Evolutionary conservation across 2,888 invertebrate species (phyloP), one percentile per base, ranked within the genome.

Genomic region (Suillia variegata): DNA sequence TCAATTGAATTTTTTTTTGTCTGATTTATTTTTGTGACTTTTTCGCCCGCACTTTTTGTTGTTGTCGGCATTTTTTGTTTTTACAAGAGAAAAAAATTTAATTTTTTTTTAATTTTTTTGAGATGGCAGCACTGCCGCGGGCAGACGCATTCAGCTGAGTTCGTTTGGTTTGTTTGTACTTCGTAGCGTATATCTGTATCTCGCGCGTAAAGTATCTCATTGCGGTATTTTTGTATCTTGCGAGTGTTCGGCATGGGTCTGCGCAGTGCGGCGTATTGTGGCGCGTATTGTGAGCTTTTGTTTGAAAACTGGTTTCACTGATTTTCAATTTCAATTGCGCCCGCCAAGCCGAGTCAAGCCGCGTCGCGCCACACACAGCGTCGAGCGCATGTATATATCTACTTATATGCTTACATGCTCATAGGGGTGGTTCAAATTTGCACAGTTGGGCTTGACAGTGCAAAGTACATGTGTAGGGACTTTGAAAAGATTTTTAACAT

Each of bases 301-400:
- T 68, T 62, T 67, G 21, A 64, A 68, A 71, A 71, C 71, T 57
- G 70, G 73, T 70, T 69, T 73, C 65, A 68, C 73, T 67, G 70
- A 68, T 73, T 73, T 70, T 71, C 67, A 71, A 70, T 71, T 71
- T 71, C 73, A 71, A 73, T 73, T 71, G 67, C 71, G 59, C 42
- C 33, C 21, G 20, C 22, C 17, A 17, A 48, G 8, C 8, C 17
- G 13, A 38, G 34, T 34, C 18, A 50, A 6, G 20, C 20, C 45
- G 21, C 22, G 48, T 21, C 48, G 13, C 17, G 13, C 17, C 15
- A 54, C 49, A 56, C 31, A 45, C 24, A n/a, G n/a, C n/a, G n/a
- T n/a, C n/a, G n/a, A n/a, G n/a, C n/a, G n/a, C n/a, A n/a, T n/a
- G n/a, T n/a, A n/a, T n/a, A n/a, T n/a, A n/a, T n/a, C n/a, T n/a